Conservation (phyloP, 2,113 vertebrate genomes). For the Choloepus hoffmanni region DNA sequence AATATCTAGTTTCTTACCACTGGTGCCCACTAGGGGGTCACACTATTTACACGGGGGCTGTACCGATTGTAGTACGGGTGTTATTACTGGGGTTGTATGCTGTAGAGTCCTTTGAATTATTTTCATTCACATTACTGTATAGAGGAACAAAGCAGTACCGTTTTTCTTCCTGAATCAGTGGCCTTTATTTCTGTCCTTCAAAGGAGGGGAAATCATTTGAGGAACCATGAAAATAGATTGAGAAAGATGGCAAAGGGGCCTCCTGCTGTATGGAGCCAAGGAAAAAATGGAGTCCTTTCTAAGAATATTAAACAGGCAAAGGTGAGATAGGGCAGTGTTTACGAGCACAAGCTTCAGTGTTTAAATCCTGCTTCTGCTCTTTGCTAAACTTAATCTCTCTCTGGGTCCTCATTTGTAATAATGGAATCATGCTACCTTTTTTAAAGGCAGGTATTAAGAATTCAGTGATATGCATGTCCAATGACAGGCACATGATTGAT, state of each 20-base stretch:
- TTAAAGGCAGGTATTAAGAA: background rate
- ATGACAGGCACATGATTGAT: background rate
- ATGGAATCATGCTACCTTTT: background rate
- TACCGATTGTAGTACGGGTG: conserved; percentile 67
- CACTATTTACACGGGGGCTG: conserved; percentile 58
- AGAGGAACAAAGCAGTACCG: background rate
- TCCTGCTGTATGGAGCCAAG: background rate
- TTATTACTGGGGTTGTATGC: background rate
- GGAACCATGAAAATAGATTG: background rate
- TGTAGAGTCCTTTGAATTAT: background rate
- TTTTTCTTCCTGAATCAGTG: background rate
- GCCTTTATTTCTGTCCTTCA: background rate
- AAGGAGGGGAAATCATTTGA: background rate
- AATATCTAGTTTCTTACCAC: background rate
- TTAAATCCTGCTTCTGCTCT: background rate
- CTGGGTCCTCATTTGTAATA: background rate
- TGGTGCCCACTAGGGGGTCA: conserved; percentile 77
- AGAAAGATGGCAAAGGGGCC: background rate
- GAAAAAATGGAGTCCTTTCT: background rate
- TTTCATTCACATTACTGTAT: background rate
- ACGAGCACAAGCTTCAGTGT: background rate
- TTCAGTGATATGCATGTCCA: background rate
- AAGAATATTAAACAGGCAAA: conserved; percentile 2
- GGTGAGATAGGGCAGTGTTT: background rate
- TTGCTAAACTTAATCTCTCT: background rate